Evolutionary conservation across 2,888 invertebrate genomes (phyloP).

Genomic region (Platypus cylindrus): DNA sequence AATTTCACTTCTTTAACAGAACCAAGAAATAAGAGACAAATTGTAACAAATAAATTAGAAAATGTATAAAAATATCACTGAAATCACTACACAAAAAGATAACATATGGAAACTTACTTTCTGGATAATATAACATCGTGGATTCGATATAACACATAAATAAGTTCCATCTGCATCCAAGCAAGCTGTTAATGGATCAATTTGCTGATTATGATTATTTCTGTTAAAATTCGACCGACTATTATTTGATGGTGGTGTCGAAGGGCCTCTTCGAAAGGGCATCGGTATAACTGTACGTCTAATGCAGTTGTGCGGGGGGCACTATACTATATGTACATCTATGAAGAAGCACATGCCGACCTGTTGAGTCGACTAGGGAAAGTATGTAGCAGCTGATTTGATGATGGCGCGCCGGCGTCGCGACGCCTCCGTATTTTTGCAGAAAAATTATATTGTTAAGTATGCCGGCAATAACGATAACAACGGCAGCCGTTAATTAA

Average conservation of each 20-base stretch:
- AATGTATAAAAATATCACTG: no score
- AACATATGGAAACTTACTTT: constrained; percentile 38
- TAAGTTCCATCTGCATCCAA: constrained; percentile 45
- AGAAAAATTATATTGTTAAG: no score
- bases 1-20: no score
- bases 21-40: no score
- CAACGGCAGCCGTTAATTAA: no score
- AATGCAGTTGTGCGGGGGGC: constrained; percentile 25
- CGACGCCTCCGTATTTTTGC: constrained; percentile 8
- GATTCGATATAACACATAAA: constrained; percentile 49
- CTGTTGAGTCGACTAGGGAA: constrained; percentile 35
- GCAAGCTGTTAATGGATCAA: constrained; percentile 36
- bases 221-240: constrained; percentile 11
- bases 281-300: no score
- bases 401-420: constrained; percentile 22
- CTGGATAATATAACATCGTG: constrained; percentile 51
- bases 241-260: no score
- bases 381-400: constrained; percentile 31
- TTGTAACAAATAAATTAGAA: no score
- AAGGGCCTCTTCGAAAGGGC: constrained; percentile 29
- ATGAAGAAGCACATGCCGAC: constrained; percentile 35
- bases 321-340: no score
- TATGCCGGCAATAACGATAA: no score
- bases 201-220: constrained; percentile 17
- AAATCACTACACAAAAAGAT: no score